Evolutionary conservation across 2,888 invertebrate species (phyloP).

Genomic region (Volucella inflata): DNA sequence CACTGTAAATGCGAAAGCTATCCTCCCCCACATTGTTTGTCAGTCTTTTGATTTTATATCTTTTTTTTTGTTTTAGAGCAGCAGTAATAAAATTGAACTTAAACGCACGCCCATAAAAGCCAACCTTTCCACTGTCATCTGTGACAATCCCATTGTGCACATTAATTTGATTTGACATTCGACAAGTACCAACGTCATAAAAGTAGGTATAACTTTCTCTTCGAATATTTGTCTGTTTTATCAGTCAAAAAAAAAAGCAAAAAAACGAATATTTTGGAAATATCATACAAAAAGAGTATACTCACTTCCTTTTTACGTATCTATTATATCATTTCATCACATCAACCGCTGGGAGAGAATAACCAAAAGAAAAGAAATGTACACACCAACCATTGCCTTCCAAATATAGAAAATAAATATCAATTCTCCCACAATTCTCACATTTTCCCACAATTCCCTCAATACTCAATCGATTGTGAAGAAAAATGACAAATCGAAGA

Average conservation of each 20-base stretch:
- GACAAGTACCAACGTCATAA: slow-evolving; percentile 51
- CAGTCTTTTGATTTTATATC: neutral
- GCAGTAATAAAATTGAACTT: slow-evolving; percentile 22
- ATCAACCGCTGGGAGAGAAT: slow-evolving; percentile 17
- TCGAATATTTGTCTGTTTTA: slow-evolving; percentile 19
- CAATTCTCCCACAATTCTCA: slow-evolving; percentile 31
- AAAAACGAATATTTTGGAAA: slow-evolving; percentile 40
- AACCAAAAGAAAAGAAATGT: slow-evolving; percentile 8
- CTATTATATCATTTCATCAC: slow-evolving; percentile 71
- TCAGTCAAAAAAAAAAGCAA: slow-evolving; percentile 34
- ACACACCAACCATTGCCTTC: slow-evolving; percentile 11
- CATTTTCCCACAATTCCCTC: no score
- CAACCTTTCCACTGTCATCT: slow-evolving; percentile 28
- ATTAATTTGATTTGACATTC: slow-evolving; percentile 67
- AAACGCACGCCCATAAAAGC: slow-evolving; percentile 15
- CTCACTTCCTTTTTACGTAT: slow-evolving; percentile 34
- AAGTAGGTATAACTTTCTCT: slow-evolving; percentile 62
- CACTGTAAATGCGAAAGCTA: neutral
- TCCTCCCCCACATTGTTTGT: neutral
- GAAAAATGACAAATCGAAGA: slow-evolving; percentile 64
- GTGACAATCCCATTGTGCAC: slow-evolving; percentile 56
- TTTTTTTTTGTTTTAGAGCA: neutral
- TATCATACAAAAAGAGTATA: neutral
- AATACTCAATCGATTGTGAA: slow-evolving; percentile 44
- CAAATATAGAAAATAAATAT: slow-evolving; percentile 67